Evolutionary conservation across 2,797 vertebrate species (phyloP).

Genomic region (Staurois parvus): DNA sequence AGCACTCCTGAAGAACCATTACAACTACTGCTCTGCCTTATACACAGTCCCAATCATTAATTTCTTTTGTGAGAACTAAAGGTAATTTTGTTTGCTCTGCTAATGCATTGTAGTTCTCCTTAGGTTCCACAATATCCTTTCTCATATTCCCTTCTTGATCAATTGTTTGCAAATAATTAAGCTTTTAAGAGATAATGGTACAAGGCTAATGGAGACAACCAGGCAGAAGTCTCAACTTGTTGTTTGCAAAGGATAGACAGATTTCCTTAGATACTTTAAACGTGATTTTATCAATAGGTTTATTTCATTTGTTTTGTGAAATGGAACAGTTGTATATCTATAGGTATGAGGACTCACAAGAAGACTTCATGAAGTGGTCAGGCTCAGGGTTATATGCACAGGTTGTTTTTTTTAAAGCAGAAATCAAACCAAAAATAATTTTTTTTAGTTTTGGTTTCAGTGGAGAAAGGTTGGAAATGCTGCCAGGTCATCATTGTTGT

Average conservation of each 20-base stretch:
- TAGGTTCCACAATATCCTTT: constrained; percentile 74
- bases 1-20: constrained; percentile 75
- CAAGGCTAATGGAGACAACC: constrained; percentile 78
- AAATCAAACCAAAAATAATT: not conserved
- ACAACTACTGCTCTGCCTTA: constrained; percentile 65
- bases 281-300: constrained; percentile 64
- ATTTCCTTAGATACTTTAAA: constrained; percentile 75
- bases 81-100: constrained; percentile 83
- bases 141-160: constrained; percentile 82
- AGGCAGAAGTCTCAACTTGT: constrained; percentile 73
- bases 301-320: constrained; percentile 61
- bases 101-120: constrained; percentile 79
- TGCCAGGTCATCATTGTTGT: no score
- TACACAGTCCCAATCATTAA: constrained; percentile 74
- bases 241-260: constrained; percentile 71
- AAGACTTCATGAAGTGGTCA: not conserved
- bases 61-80: constrained; percentile 79
- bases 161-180: constrained; percentile 90
- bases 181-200: constrained; percentile 84
- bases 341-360: not conserved
- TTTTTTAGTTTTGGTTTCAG: not conserved
- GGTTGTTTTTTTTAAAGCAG: not conserved
- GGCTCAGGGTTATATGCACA: not conserved
- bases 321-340: not conserved
- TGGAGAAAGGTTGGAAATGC: not conserved